A percentile compares a stretch with the other conserved stretches of the same genome.
Conservation (phyloP, 2,888 invertebrate genomes). For the Habrosyne pyritoides region DNA sequence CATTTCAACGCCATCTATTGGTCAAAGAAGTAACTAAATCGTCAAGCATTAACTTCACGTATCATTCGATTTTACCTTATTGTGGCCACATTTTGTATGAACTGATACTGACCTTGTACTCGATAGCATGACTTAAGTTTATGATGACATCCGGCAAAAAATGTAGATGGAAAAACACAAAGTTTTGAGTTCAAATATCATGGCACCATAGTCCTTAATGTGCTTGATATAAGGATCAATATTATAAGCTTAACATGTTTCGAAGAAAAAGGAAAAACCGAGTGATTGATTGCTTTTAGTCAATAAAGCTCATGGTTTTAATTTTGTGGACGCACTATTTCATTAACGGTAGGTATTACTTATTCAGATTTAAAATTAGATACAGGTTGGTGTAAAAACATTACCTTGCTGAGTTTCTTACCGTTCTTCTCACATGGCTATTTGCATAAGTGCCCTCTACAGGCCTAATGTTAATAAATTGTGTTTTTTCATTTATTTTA, state of each 20-base stretch:
- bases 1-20: not conserved
- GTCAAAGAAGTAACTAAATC: not conserved
- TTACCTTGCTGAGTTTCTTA: too few relatives aligned
- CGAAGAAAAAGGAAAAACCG: not conserved
- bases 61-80: not conserved
- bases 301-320: not conserved
- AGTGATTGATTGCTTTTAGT: not conserved
- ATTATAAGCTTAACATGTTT: not conserved
- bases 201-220: not conserved
- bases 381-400: too few relatives aligned
- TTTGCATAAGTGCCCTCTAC: too few relatives aligned
- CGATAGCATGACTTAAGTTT: not conserved
- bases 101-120: not conserved
- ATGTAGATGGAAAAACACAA: not conserved
- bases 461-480: too few relatives aligned
- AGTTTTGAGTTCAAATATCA: not conserved
- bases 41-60: not conserved
- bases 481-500: not conserved
- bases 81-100: not conserved
- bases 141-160: slow-evolving; percentile 3
- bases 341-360: not conserved
- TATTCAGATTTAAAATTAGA: too few relatives aligned
- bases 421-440: too few relatives aligned
- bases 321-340: not conserved
- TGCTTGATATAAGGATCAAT: not conserved